Percentiles rank a stretch among this genome's conserved stretches.
phyloP scores from a whole-genome alignment of 1,140 invertebrate genomes.

The Aphelenchoides avenae region DNA sequence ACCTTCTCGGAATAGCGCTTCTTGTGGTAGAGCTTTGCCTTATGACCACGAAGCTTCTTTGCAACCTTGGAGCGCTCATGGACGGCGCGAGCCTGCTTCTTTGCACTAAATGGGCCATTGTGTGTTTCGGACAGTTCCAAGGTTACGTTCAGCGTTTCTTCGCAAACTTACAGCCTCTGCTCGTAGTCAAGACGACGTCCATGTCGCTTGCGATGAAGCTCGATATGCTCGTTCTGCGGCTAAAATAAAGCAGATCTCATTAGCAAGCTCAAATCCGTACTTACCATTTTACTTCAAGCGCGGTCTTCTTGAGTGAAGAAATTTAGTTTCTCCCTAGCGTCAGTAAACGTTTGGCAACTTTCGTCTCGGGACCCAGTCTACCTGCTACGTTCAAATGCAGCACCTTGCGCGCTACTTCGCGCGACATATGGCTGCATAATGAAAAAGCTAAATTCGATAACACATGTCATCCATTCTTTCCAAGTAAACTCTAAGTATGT shows the following conservation, averaged over 20 bases:
- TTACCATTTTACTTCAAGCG: slow-evolving; percentile 32
- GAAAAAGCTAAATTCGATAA: too few species aligned
- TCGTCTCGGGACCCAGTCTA: too few species aligned
- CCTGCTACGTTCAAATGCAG: too few species aligned
- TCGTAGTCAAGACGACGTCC: slow-evolving; percentile 94
- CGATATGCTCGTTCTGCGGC: slow-evolving; percentile 99
- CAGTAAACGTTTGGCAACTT: too few species aligned
- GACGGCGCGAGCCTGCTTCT: slow-evolving; percentile 84
- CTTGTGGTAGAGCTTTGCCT: slow-evolving; percentile 96
- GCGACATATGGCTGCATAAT: too few species aligned
- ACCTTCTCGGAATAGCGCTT: slow-evolving; percentile 94
- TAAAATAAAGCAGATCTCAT: slow-evolving; percentile 34
- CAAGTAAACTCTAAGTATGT: too few species aligned
- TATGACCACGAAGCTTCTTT: slow-evolving; percentile 83
- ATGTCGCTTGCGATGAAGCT: slow-evolving; percentile 89
- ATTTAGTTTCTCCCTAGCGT: too few species aligned
- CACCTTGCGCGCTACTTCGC: too few species aligned
- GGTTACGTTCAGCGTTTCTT: neutral
- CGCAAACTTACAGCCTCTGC: slow-evolving; percentile 70
- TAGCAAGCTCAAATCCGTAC: slow-evolving; percentile 8
- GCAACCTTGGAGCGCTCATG: slow-evolving; percentile 85
- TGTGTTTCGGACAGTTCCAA: neutral
- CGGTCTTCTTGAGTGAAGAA: too few species aligned
- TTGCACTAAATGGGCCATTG: slow-evolving; percentile 67
- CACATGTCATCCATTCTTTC: too few species aligned